Conservation (phyloP, 2,888 invertebrate species). For the Apamea sordens region DNA sequence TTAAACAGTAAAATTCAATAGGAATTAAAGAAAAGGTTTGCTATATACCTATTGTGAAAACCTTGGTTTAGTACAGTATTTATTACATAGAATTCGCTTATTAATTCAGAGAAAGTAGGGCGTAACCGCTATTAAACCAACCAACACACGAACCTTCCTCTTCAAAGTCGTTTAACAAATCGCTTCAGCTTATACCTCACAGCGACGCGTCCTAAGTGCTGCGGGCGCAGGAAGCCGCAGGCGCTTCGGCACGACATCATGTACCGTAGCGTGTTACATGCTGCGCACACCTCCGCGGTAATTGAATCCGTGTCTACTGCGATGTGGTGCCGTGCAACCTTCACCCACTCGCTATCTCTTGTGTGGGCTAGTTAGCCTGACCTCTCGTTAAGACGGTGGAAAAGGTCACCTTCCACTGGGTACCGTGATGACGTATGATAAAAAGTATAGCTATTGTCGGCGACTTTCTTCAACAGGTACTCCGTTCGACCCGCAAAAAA, state of each 20-base stretch:
- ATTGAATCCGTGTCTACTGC: slow-evolving; percentile 84
- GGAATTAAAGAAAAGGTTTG: neutral
- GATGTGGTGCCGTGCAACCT: slow-evolving; percentile 73
- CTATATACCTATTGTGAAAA: neutral
- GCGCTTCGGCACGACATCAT: slow-evolving; percentile 78
- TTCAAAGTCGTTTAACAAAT: neutral
- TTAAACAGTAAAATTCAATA: neutral
- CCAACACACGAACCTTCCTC: neutral
- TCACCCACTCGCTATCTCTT: slow-evolving; percentile 61
- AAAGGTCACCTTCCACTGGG: slow-evolving; percentile 1
- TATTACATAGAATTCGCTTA: neutral
- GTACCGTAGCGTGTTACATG: slow-evolving; percentile 79
- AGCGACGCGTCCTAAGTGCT: slow-evolving; percentile 78
- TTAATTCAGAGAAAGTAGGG: neutral
- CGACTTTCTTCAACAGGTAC: neutral
- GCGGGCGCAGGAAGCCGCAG: slow-evolving; percentile 84
- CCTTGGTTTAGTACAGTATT: neutral
- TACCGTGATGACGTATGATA: neutral
- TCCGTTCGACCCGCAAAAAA: neutral
- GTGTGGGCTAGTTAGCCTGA: slow-evolving; percentile 25
- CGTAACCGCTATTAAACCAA: neutral
- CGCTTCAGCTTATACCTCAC: slow-evolving; percentile 62
- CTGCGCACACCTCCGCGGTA: slow-evolving; percentile 81
- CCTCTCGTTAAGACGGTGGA: neutral
- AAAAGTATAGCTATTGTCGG: neutral